phyloP scores from a whole-genome alignment of 30 jellyfish, hydroid and myxozoan genomes.

The Nemopilema nomurai region DNA sequence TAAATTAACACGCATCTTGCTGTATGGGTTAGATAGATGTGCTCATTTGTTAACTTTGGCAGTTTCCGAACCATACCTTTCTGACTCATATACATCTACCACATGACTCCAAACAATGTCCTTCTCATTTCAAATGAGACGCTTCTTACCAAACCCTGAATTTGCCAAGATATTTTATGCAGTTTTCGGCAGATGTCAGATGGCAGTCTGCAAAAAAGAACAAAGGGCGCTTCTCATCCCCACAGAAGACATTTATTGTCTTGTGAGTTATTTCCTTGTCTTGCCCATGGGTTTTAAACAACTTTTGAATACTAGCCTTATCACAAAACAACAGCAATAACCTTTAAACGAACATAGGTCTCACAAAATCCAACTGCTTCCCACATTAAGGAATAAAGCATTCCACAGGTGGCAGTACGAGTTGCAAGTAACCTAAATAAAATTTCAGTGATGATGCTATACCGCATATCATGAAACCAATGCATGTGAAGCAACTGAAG shows the following conservation, averaged over 20 bases:
- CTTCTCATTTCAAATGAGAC: conserved; percentile 16
- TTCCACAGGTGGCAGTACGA: conserved; percentile 3
- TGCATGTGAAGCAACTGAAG: conserved; percentile 17
- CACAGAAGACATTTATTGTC: conserved; percentile 18
- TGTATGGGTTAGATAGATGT: conserved; percentile 37
- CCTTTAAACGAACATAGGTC: conserved; percentile 15
- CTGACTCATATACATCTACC: conserved; percentile 10
- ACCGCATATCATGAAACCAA: conserved; percentile 2
- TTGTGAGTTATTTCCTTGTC: not conserved
- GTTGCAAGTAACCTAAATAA: conserved; percentile 8
- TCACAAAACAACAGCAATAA: conserved; percentile 5
- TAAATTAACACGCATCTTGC: conserved; percentile 54
- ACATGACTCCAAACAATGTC: conserved; percentile 40
- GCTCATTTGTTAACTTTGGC: conserved; percentile 58
- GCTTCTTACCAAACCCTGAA: conserved; percentile 7
- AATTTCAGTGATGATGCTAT: conserved; percentile 10
- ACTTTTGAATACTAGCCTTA: conserved; percentile 7
- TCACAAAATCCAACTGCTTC: conserved; percentile 22
- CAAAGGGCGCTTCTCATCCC: conserved; percentile 8
- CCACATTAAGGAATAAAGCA: conserved; percentile 21
- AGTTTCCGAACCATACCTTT: conserved; percentile 9
- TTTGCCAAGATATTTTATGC: not conserved
- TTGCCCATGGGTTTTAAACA: not conserved
- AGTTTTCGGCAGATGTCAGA: conserved; percentile 40
- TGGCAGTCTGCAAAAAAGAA: conserved; percentile 3